Conservation (phyloP, 2,888 invertebrate species). For the Sarcophaga carnaria region DNA sequence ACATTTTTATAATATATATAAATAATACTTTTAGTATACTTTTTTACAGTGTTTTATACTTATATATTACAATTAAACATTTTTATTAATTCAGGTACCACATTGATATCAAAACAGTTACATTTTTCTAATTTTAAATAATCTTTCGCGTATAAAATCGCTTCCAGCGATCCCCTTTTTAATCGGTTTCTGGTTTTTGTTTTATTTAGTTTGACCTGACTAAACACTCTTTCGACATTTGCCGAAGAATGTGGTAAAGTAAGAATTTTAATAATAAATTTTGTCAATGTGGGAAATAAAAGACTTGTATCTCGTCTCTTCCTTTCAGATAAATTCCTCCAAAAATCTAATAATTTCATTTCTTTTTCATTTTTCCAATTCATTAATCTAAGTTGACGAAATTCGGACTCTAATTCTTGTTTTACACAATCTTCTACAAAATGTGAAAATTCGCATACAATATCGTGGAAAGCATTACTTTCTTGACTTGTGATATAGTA, state of each 20-base stretch:
- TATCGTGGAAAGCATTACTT: not conserved
- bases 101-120: too few species aligned
- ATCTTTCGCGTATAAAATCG: not conserved
- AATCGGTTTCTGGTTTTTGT: constrained; percentile 2
- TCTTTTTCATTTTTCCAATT: not conserved
- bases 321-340: constrained; percentile 8
- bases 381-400: not conserved
- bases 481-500: constrained; percentile 1
- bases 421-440: not conserved
- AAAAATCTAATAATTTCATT: not conserved
- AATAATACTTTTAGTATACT: too few species aligned
- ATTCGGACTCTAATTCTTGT: constrained; percentile 12
- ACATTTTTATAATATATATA: too few species aligned
- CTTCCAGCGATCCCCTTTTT: not conserved
- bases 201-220: constrained; percentile 31
- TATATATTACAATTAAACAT: too few species aligned
- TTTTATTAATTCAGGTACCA: not conserved
- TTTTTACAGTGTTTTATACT: too few species aligned
- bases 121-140: too few species aligned
- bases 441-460: constrained; percentile 12
- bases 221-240: constrained; percentile 33
- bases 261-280: constrained; percentile 13
- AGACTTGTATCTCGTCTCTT: not conserved
- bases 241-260: constrained; percentile 37
- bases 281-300: constrained; percentile 9